Percentiles rank a stretch among this genome's conserved stretches.
phyloP scores from a whole-genome alignment of 2,113 vertebrate genomes.

The Pelmatolapia mariae region DNA sequence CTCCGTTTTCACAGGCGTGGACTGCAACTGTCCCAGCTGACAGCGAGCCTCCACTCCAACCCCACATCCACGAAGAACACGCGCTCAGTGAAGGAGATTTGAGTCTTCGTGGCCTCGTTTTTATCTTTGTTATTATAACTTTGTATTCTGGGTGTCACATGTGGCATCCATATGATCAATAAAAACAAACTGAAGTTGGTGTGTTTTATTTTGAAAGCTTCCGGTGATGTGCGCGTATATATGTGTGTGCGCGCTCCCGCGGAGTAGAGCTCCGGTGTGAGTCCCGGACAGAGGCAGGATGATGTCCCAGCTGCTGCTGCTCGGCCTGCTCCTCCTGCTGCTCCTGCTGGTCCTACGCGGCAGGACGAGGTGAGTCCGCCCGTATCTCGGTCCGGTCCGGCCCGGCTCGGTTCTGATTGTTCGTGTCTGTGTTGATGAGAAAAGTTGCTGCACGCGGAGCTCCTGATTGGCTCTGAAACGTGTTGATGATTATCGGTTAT shows the following conservation, averaged over 20 bases:
- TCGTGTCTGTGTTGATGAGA: not conserved
- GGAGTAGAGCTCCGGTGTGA: not conserved
- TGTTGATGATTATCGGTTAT: rapidly evolving
- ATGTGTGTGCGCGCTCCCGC: not conserved
- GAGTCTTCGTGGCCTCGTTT: not conserved
- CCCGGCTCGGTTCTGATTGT: rapidly evolving
- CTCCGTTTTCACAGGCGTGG: not conserved
- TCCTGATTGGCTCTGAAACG: not conserved
- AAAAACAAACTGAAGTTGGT: not conserved
- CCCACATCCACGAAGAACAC: not conserved
- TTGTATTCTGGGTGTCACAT: not conserved
- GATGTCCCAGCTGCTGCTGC: conserved; percentile 12
- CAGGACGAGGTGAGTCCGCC: conserved; percentile 10
- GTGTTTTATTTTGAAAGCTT: not conserved
- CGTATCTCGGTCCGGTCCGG: rapidly evolving
- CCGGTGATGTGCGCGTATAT: not conserved
- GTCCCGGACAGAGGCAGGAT: not conserved
- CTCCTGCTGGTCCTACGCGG: not conserved
- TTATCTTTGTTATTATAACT: rapidly evolving
- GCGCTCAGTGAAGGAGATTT: not conserved
- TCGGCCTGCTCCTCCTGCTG: not conserved
- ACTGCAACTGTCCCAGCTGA: not conserved
- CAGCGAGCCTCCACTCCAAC: not conserved
- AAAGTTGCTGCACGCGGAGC: not conserved
- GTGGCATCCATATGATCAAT: not conserved